Conservation (phyloP, 2,888 invertebrate species). For the Suillia variegata region DNA sequence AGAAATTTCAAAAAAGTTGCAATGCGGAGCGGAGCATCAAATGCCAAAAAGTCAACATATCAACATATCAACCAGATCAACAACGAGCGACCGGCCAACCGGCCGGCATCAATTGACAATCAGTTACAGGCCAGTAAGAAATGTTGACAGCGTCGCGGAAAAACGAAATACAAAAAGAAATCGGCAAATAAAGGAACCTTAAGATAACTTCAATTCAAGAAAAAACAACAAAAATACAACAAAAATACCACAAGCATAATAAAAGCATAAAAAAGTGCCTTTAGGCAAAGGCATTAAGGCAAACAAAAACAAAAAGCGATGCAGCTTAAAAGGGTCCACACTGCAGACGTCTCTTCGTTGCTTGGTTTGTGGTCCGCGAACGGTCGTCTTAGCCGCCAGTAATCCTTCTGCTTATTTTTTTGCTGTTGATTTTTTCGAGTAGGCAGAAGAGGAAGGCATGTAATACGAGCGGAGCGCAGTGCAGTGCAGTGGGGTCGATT, state of each 20-base stretch:
- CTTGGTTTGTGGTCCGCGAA: too few species aligned
- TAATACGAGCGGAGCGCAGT: too few species aligned
- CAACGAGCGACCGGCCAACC: too few species aligned
- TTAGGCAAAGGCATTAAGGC: neutral
- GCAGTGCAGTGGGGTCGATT: too few species aligned
- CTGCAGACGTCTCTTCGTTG: too few species aligned
- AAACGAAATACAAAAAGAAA: neutral
- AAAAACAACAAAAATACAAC: neutral
- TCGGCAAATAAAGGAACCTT: too few species aligned
- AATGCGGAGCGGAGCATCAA: neutral
- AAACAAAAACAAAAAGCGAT: neutral
- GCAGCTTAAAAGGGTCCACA: neutral
- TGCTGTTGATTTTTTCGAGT: too few species aligned
- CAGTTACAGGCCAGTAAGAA: neutral
- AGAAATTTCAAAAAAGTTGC: too few species aligned
- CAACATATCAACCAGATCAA: too few species aligned
- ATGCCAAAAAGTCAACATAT: conserved; percentile 17
- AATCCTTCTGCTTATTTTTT: neutral
- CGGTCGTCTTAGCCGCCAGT: too few species aligned
- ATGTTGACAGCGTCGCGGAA: neutral
- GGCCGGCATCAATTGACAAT: conserved; percentile 9
- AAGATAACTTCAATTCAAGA: too few species aligned
- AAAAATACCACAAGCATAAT: neutral
- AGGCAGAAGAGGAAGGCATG: too few species aligned
- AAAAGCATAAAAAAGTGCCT: neutral